These are phyloP conservation scores for Phocoena sinus DNA, from an alignment of 2,113 vertebrate genomes.

Conservation along the genomic window DNA sequence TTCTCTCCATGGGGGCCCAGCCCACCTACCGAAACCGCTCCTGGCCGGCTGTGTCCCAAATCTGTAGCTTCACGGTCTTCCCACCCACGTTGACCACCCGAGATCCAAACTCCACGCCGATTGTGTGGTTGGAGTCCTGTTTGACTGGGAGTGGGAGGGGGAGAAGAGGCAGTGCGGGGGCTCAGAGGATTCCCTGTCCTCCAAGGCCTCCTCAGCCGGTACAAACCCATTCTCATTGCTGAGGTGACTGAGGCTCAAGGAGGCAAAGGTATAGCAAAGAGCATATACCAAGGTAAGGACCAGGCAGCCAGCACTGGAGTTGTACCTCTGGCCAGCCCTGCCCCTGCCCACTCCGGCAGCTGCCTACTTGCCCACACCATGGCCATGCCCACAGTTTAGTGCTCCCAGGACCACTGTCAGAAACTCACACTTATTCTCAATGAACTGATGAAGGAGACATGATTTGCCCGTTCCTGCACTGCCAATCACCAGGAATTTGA, in stretches of 20 bases:
- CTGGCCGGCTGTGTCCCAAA: conserved; percentile 95
- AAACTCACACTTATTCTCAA: conserved; percentile 94
- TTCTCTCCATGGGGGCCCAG: neutral
- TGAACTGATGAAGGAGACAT: conserved; percentile 96
- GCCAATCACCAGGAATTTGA: conserved; percentile 97
- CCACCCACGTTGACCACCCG: conserved; percentile 92
- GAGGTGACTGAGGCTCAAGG: neutral
- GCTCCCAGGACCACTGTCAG: neutral
- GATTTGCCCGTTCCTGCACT: conserved; percentile 94
- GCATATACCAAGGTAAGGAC: neutral
- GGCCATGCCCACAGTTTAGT: neutral
- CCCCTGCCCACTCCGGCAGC: neutral
- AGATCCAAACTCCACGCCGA: conserved; percentile 95
- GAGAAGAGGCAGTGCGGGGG: neutral
- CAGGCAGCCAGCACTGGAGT: neutral
- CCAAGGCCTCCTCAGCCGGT: neutral
- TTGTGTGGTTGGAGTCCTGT: conserved; percentile 96
- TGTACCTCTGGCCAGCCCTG: neutral
- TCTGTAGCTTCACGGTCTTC: conserved; percentile 94
- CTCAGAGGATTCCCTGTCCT: neutral
- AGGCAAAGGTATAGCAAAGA: neutral
- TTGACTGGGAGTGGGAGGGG: conserved; percentile 80
- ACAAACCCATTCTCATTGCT: neutral
- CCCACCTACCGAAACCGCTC: conserved; percentile 90
- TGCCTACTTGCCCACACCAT: neutral